Conservation (phyloP, 2,888 invertebrate species). For the Coelopa pilipes region DNA sequence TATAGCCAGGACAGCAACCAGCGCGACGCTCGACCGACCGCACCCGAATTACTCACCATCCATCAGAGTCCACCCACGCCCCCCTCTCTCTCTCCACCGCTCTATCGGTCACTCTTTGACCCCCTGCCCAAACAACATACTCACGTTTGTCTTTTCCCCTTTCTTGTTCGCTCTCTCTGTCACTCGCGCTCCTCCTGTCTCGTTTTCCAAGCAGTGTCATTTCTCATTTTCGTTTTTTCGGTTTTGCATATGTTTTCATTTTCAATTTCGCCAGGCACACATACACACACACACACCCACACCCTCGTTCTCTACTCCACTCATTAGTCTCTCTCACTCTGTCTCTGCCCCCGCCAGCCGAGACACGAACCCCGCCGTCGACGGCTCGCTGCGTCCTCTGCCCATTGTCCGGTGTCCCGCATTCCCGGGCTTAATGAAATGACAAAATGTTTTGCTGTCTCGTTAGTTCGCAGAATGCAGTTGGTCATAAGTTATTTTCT, state of each 20-base stretch:
- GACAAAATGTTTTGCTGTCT: slow-evolving; percentile 33
- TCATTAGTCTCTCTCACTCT: slow-evolving; percentile 5
- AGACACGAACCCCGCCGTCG: neutral
- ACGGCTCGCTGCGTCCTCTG: neutral
- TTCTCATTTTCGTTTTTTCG: neutral
- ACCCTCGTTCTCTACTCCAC: neutral
- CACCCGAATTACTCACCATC: neutral
- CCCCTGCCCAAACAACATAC: neutral
- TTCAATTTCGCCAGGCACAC: slow-evolving; percentile 6
- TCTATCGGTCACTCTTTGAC: too few relatives aligned
- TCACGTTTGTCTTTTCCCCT: neutral
- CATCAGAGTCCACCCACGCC: neutral
- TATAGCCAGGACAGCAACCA: slow-evolving; percentile 5
- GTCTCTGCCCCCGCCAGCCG: neutral
- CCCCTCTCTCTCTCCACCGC: neutral
- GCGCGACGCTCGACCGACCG: neutral
- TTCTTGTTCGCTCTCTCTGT: neutral
- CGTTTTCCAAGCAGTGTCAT: neutral
- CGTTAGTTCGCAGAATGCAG: slow-evolving; percentile 24
- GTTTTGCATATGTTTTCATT: slow-evolving; percentile 31
- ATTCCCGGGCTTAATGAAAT: slow-evolving; percentile 28
- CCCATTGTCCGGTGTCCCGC: neutral
- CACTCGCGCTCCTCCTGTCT: neutral
- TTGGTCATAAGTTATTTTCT: slow-evolving; percentile 8
- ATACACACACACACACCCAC: neutral